Percentiles rank a stretch among this genome's conserved stretches.
Evolutionary conservation across 2,113 vertebrate species (phyloP).

Genomic region (Sciurus niger): DNA sequence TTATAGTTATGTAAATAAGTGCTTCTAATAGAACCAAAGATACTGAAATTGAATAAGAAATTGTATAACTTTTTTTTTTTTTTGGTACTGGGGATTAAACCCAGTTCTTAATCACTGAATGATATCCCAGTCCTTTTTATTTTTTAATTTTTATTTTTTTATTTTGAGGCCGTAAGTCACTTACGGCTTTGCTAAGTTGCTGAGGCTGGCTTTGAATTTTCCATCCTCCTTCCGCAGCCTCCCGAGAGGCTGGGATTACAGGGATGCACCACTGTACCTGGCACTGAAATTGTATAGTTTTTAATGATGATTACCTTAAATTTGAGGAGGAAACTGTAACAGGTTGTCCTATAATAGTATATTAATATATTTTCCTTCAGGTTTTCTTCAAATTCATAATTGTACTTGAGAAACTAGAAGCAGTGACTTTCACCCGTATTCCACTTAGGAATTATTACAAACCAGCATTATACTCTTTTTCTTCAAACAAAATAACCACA

Average conservation of each 20-base stretch:
- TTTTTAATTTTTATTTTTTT: no score
- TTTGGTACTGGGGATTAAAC: no score
- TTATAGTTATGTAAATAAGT: conserved; percentile 33
- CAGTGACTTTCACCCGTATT: background rate
- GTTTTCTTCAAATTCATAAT: conserved; percentile 28
- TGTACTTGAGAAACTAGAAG: background rate
- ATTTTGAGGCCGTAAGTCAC: no score
- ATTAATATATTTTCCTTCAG: background rate
- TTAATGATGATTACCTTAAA: conserved; percentile 4
- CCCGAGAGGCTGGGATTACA: no score
- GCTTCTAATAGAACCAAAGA: conserved; percentile 2
- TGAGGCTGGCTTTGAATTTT: no score
- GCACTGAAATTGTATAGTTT: background rate
- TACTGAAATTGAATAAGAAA: background rate
- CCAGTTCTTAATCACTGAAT: no score
- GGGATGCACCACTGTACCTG: no score
- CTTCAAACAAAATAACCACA: conserved; percentile 59
- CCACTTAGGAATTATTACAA: conserved; percentile 31
- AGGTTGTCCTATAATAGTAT: background rate
- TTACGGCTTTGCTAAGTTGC: no score
- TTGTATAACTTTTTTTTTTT: no score
- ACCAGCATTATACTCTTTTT: background rate
- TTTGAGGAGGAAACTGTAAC: background rate
- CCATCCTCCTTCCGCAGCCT: no score
- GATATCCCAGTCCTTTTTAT: no score